Percentiles rank a stretch among this genome's conserved stretches.
phyloP scores from a whole-genome alignment of 2,113 vertebrate species.

The Stigmatopora nigra region DNA sequence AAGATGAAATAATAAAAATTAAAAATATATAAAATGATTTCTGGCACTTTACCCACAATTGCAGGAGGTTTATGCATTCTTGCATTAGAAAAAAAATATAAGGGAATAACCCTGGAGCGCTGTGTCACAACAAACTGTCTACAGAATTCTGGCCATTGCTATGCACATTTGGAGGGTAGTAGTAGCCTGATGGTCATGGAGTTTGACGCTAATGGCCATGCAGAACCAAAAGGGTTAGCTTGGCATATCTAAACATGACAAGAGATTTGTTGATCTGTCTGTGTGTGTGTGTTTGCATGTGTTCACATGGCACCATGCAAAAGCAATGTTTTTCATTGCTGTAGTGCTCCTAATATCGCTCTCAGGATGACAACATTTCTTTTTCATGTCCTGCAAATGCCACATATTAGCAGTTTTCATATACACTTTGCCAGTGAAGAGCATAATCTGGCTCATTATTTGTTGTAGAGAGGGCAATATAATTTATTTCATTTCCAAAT shows the following conservation, averaged over 20 bases:
- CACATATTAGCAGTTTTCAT: not conserved
- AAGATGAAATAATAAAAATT: not conserved
- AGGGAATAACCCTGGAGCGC: constrained; percentile 5
- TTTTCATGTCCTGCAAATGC: constrained; percentile 31
- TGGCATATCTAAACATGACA: constrained; percentile 31
- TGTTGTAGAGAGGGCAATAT: constrained; percentile 23
- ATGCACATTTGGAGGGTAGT: not conserved
- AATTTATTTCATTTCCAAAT: constrained; percentile 25
- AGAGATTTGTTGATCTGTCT: constrained; percentile 35
- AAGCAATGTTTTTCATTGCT: constrained; percentile 24
- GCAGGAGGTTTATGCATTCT: not conserved
- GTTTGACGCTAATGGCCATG: constrained; percentile 34
- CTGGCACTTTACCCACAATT: not conserved
- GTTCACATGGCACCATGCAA: not conserved
- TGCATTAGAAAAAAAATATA: constrained; percentile 5
- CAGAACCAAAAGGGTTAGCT: constrained; percentile 29
- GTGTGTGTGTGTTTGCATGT: not conserved
- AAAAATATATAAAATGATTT: not conserved
- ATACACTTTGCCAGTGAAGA: constrained; percentile 18
- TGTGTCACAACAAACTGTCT: constrained; percentile 11
- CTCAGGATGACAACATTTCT: constrained; percentile 8
- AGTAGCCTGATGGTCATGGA: constrained; percentile 17
- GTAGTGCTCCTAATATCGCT: constrained; percentile 34
- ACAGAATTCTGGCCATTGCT: constrained; percentile 11
- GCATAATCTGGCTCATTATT: constrained; percentile 33